These are phyloP conservation scores for Lacerta viridis DNA, from an alignment of 2,797 vertebrate genomes.

Conservation along the genomic window DNA sequence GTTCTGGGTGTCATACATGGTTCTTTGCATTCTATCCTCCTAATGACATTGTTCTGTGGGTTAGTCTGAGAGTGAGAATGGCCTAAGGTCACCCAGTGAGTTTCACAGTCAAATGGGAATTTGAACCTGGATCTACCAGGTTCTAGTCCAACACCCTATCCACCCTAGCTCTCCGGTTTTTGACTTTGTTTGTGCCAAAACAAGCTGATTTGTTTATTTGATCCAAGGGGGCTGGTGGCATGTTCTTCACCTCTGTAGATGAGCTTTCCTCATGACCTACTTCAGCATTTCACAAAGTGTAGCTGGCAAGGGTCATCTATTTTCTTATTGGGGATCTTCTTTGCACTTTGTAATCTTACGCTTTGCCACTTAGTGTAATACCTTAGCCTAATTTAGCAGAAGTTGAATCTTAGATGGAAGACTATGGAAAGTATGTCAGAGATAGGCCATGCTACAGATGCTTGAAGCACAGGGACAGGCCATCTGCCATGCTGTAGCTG, in stretches of 20 bases:
- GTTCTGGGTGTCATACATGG: too few relatives aligned
- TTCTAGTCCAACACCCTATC: too few relatives aligned
- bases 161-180: background rate
- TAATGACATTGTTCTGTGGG: too few relatives aligned
- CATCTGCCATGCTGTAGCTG: background rate
- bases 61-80: too few relatives aligned
- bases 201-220: background rate
- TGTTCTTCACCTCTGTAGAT: background rate
- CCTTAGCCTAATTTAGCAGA: constrained; percentile 27
- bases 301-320: constrained; percentile 27
- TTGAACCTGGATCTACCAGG: too few relatives aligned
- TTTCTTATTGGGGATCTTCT: constrained; percentile 28
- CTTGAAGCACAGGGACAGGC: background rate
- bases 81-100: too few relatives aligned
- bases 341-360: constrained; percentile 41
- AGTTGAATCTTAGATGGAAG: constrained; percentile 1
- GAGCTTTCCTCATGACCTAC: constrained; percentile 17
- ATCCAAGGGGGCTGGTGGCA: background rate
- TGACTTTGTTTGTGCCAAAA: background rate
- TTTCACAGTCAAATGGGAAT: too few relatives aligned
- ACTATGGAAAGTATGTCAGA: constrained; percentile 20
- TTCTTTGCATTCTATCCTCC: too few relatives aligned
- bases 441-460: background rate
- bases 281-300: constrained; percentile 22
- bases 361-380: constrained; percentile 32